Conservation (phyloP, 2,797 vertebrate genomes). For the Thunnus albacares region DNA sequence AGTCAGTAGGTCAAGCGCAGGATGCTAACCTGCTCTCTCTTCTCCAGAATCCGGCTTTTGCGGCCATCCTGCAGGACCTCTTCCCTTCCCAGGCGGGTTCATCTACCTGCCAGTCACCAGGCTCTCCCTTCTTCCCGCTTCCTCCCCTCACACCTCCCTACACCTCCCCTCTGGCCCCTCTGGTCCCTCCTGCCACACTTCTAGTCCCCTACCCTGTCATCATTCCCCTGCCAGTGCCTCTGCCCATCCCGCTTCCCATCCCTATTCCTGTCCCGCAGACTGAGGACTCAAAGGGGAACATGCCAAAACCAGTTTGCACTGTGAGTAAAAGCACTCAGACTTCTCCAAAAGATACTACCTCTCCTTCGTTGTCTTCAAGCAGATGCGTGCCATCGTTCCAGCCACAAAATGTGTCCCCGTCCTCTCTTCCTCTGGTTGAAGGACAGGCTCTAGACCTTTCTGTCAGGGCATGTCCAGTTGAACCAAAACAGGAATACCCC, state of each 20-base stretch:
- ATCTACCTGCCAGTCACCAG: constrained; percentile 88
- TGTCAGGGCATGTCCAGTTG: constrained; percentile 85
- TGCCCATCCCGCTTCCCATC: constrained; percentile 94
- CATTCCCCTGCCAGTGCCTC: constrained; percentile 94
- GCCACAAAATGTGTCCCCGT: constrained; percentile 49
- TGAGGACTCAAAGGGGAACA: constrained; percentile 89
- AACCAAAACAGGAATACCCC: constrained; percentile 83
- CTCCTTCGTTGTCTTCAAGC: constrained; percentile 84
- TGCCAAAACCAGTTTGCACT: constrained; percentile 87
- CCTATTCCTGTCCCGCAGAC: constrained; percentile 90
- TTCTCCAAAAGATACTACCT: constrained; percentile 87
- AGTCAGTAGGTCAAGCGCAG: constrained; percentile 86
- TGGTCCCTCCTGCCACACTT: constrained; percentile 95
- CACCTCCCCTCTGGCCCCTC: constrained; percentile 89
- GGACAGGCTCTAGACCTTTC: constrained; percentile 95
- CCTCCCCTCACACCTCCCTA: constrained; percentile 89
- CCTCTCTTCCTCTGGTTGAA: constrained; percentile 75
- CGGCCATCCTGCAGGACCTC: constrained; percentile 94
- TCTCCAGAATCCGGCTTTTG: constrained; percentile 92
- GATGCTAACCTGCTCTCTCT: constrained; percentile 91
- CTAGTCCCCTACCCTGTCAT: constrained; percentile 96
- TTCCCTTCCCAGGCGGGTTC: constrained; percentile 89
- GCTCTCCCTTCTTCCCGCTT: constrained; percentile 86
- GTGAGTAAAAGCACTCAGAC: constrained; percentile 93
- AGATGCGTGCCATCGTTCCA: constrained; percentile 63